These are phyloP conservation scores for Sebastolobus altivelis DNA, from an alignment of 2,797 vertebrate species.

Conservation along the genomic window DNA sequence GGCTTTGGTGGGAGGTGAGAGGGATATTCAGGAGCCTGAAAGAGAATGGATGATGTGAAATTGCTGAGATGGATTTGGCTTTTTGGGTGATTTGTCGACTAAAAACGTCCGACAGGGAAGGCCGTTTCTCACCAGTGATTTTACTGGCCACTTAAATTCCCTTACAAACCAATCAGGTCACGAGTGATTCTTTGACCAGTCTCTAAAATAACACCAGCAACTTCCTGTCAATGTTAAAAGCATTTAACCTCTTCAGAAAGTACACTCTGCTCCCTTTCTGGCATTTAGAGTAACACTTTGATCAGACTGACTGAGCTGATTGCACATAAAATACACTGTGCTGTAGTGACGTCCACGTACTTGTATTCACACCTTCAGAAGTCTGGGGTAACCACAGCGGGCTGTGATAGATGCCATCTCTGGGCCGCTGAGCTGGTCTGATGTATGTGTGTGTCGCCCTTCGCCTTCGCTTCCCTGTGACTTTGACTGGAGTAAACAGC, in stretches of 20 bases:
- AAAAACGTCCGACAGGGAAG: neutral
- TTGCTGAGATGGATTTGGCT: neutral
- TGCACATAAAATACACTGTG: conserved; percentile 1
- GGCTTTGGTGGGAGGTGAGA: neutral
- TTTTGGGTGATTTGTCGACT: neutral
- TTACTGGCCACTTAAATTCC: neutral
- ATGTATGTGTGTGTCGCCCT: conserved; percentile 80
- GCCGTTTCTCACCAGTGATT: neutral
- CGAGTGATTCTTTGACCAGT: neutral
- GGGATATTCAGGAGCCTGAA: neutral
- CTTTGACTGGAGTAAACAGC: conserved; percentile 86
- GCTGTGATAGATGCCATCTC: conserved; percentile 79
- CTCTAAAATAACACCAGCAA: neutral
- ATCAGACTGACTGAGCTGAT: neutral
- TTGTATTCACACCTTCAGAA: conserved; percentile 30
- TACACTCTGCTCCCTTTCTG: neutral
- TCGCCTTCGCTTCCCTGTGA: conserved; percentile 79
- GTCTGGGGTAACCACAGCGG: conserved; percentile 28
- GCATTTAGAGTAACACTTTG: neutral
- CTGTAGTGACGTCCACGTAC: neutral
- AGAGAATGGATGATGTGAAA: neutral
- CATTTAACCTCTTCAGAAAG: neutral
- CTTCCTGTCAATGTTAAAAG: neutral
- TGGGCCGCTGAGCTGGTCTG: conserved; percentile 76
- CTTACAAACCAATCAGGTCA: neutral